These are phyloP conservation scores for Aurelia sp. DNA, from an alignment of 30 jellyfish, hydroid and myxozoan species.

Conservation along the genomic window DNA sequence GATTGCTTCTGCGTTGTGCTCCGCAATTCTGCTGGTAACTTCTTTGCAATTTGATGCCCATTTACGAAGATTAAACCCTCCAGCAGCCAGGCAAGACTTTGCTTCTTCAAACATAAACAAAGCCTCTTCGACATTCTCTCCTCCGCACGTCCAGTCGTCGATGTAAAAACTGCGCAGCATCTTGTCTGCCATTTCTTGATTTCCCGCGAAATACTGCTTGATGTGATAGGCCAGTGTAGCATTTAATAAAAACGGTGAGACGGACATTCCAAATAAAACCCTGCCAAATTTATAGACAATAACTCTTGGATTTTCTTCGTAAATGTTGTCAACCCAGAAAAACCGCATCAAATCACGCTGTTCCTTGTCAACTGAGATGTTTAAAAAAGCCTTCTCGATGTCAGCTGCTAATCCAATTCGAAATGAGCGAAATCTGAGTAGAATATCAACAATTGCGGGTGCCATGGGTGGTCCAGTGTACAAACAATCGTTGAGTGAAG, in stretches of 20 bases:
- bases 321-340: no score
- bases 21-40: slow-evolving; percentile 2
- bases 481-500: slow-evolving; percentile 38
- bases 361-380: no score
- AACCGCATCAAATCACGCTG: no score
- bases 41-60: slow-evolving; percentile 48
- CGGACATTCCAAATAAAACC: slow-evolving; percentile 48
- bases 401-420: slow-evolving; percentile 30
- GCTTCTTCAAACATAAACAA: slow-evolving; percentile 4
- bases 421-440: slow-evolving; percentile 8
- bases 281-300: slow-evolving; percentile 6
- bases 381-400: no score
- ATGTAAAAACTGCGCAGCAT: slow-evolving; percentile 13
- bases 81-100: slow-evolving; percentile 43
- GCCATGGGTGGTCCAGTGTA: slow-evolving; percentile 40
- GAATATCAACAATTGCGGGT: slow-evolving; percentile 30
- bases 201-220: slow-evolving; percentile 11
- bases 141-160: slow-evolving; percentile 62
- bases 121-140: slow-evolving; percentile 31
- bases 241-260: slow-evolving; percentile 52
- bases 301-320: no score
- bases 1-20: no score
- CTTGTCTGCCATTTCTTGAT: slow-evolving; percentile 41
- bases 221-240: no score
- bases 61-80: slow-evolving; percentile 45